Conservation (phyloP, 1,140 invertebrate species). For the Drosophila subobscura region DNA sequence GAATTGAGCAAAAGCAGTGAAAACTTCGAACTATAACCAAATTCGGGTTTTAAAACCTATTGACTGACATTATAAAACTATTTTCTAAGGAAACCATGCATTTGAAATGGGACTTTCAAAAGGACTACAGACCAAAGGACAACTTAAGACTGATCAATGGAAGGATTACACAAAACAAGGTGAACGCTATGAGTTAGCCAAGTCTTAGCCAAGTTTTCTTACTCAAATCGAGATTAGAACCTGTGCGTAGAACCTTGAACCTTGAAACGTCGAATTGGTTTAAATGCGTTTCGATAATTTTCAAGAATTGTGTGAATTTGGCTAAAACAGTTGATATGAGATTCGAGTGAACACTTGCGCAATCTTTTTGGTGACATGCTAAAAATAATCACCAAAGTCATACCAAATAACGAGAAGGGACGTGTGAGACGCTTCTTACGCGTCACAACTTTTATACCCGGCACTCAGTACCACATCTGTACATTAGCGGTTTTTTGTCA, state of each 20-base stretch:
- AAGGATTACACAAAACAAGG: conserved; percentile 5
- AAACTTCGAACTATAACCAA: too few species aligned
- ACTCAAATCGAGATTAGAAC: conserved; percentile 1
- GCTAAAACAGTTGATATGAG: conserved; percentile 5
- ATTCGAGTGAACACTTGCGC: conserved; percentile 4
- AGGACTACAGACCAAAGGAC: conserved; percentile 13
- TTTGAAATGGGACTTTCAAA: conserved; percentile 12
- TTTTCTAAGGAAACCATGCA: conserved; percentile 20
- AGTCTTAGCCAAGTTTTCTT: not conserved
- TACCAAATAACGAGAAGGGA: conserved; percentile 14
- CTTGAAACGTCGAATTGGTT: conserved; percentile 4
- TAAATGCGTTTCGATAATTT: too few species aligned
- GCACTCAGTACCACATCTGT: too few species aligned
- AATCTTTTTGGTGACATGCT: conserved; percentile 7
- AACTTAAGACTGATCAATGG: conserved; percentile 1
- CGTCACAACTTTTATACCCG: too few species aligned
- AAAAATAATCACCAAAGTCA: conserved; percentile 3
- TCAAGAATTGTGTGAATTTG: conserved; percentile 4
- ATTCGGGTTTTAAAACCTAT: too few species aligned
- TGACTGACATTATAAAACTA: too few species aligned
- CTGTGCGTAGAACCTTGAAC: not conserved
- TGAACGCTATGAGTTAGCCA: conserved; percentile 9
- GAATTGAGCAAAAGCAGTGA: too few species aligned
- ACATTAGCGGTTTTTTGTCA: too few species aligned
- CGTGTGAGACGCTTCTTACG: too few species aligned